Evolutionary conservation across 2,797 vertebrate species (phyloP).

Genomic region (Poeciliopsis presidionis): DNA sequence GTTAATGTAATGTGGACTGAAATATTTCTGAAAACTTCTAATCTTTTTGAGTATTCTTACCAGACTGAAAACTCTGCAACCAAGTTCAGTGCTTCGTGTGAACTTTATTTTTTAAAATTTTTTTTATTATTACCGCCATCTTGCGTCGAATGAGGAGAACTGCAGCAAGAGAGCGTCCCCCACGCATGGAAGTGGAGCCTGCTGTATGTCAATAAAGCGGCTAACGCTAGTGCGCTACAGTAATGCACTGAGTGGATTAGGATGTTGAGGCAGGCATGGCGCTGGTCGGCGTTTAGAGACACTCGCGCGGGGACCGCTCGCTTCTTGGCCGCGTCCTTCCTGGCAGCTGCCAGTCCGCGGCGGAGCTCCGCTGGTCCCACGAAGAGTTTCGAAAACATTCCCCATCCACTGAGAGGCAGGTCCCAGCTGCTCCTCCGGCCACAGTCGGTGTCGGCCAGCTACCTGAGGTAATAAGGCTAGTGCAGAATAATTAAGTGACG

Average conservation of each 20-base stretch:
- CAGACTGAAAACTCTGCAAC: not conserved
- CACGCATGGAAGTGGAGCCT: conserved; percentile 23
- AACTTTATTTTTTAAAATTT: not conserved
- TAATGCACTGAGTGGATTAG: conserved; percentile 44
- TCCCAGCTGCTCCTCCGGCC: conserved; percentile 29
- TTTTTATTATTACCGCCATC: conserved; percentile 33
- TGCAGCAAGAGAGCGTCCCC: conserved; percentile 19
- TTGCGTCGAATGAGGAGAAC: conserved; percentile 34
- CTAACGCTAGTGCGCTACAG: conserved; percentile 15
- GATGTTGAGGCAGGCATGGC: conserved; percentile 74
- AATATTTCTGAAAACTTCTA: not conserved
- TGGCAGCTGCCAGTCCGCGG: conserved; percentile 1
- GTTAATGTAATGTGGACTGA: not conserved
- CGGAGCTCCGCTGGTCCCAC: not conserved
- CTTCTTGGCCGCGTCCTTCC: conserved; percentile 31
- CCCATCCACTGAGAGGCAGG: conserved; percentile 31
- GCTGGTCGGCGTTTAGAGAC: conserved; percentile 48
- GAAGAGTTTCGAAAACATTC: conserved; percentile 25
- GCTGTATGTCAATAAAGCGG: not conserved
- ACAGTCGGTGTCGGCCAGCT: conserved; percentile 30
- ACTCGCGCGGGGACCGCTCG: conserved; percentile 36
- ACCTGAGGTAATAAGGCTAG: conserved; percentile 70
- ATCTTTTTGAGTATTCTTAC: not conserved
- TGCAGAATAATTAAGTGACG: not conserved
- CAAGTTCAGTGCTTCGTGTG: not conserved